Evolutionary conservation across 2,888 invertebrate species (phyloP).

Genomic region (Epinotia bilunana): DNA sequence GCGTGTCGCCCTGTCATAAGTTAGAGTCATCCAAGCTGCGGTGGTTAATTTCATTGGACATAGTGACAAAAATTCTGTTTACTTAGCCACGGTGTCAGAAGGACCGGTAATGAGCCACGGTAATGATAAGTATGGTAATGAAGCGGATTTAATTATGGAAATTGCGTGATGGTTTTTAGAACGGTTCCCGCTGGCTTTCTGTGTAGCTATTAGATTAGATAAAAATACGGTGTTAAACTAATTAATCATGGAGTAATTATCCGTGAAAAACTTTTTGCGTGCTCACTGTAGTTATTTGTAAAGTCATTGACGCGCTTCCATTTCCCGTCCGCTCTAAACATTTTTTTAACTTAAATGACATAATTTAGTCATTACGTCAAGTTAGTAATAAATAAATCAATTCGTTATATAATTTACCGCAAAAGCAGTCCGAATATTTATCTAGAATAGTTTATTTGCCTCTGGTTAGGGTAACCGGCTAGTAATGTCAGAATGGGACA

Average conservation of each 20-base stretch:
- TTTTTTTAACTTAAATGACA: not conserved
- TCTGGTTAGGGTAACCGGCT: slow-evolving; percentile 52
- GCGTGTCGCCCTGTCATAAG: slow-evolving; percentile 79
- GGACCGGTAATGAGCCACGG: slow-evolving; percentile 59
- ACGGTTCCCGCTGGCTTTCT: slow-evolving; percentile 67
- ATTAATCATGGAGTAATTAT: slow-evolving; percentile 12
- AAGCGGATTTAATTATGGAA: slow-evolving; percentile 67
- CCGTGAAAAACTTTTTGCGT: not conserved
- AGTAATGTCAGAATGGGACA: slow-evolving; percentile 60
- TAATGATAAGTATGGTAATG: slow-evolving; percentile 73
- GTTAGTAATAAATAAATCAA: not conserved
- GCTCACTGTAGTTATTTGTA: not conserved
- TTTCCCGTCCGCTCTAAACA: not conserved
- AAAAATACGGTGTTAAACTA: slow-evolving; percentile 28
- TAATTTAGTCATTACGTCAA: too few species aligned
- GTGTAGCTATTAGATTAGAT: slow-evolving; percentile 48
- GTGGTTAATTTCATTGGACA: slow-evolving; percentile 81
- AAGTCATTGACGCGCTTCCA: not conserved
- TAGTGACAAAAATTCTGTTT: slow-evolving; percentile 84
- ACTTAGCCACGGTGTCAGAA: slow-evolving; percentile 67
- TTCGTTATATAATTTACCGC: not conserved
- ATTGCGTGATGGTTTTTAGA: slow-evolving; percentile 68
- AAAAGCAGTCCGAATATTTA: slow-evolving; percentile 31
- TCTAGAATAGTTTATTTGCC: slow-evolving; percentile 39
- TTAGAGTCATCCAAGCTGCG: slow-evolving; percentile 67